Conservation (phyloP, 2,888 invertebrate genomes). For the Atrina japonica region DNA sequence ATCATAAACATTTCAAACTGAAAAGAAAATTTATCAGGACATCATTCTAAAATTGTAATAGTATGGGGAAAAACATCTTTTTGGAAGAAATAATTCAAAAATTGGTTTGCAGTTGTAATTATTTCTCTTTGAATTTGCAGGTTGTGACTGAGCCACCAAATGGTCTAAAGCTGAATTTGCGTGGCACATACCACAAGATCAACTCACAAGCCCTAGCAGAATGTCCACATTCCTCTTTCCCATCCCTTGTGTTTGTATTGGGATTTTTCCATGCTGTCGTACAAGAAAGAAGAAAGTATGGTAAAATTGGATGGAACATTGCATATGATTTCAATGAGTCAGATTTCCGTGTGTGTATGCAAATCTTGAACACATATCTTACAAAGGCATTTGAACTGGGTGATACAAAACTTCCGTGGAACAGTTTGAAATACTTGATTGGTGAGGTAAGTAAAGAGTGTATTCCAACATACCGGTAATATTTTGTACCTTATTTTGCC, state of each 20-base stretch:
- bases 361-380: constrained; percentile 92
- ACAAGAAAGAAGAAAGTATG: constrained; percentile 94
- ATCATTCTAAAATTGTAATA: no score
- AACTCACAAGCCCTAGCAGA: constrained; percentile 87
- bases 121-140: no score
- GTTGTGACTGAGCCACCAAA: constrained; percentile 97
- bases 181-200: constrained; percentile 94
- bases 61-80: no score
- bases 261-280: constrained; percentile 97
- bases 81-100: no score
- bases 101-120: no score
- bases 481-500: background rate
- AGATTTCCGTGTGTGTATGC: constrained; percentile 93
- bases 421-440: constrained; percentile 93
- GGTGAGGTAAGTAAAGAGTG: constrained; percentile 91
- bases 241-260: constrained; percentile 91
- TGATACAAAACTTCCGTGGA: constrained; percentile 91
- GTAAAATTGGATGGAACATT: constrained; percentile 97
- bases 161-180: constrained; percentile 92
- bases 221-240: constrained; percentile 89
- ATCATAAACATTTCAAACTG: no score
- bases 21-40: no score
- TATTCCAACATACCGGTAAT: background rate
- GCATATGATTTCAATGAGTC: constrained; percentile 95
- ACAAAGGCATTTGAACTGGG: constrained; percentile 84